Conservation (phyloP, 2,113 vertebrate species). For the Arothron firmamentum region DNA sequence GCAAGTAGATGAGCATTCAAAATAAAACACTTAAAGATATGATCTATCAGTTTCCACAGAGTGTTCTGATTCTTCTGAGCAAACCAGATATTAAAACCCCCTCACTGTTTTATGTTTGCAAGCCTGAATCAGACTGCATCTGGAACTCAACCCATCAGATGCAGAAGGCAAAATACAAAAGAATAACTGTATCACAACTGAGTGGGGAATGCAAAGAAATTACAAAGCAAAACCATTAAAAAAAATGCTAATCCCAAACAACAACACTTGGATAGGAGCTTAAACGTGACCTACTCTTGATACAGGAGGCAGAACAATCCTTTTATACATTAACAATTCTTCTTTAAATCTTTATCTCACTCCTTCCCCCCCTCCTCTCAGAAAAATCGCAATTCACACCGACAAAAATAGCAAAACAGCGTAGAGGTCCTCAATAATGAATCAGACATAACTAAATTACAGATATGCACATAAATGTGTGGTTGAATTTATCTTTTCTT, state of each 20-base stretch:
- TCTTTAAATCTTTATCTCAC: slow-evolving; percentile 4
- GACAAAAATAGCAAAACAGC: slow-evolving; percentile 17
- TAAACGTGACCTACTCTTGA: slow-evolving; percentile 31
- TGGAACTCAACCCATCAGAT: too few species aligned
- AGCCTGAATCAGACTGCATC: too few species aligned
- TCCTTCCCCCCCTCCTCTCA: not conserved
- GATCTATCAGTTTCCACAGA: too few species aligned
- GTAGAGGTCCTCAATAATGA: not conserved
- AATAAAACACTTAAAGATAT: too few species aligned
- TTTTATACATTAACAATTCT: slow-evolving; percentile 13
- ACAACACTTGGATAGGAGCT: slow-evolving; percentile 1
- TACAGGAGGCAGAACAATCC: slow-evolving; percentile 32
- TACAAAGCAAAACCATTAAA: not conserved
- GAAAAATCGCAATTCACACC: slow-evolving; percentile 3
- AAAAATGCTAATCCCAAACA: slow-evolving; percentile 1
- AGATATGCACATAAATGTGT: not conserved
- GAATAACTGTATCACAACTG: not conserved
- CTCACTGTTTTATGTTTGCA: too few species aligned
- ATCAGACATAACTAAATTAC: not conserved
- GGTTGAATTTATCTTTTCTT: not conserved
- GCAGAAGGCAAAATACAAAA: too few species aligned
- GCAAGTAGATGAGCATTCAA: slow-evolving; percentile 3
- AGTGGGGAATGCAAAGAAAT: not conserved
- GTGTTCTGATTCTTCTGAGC: too few species aligned
- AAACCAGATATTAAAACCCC: too few species aligned